phyloP scores from a whole-genome alignment of 1,140 invertebrate species.

The Eubasilissa regina region DNA sequence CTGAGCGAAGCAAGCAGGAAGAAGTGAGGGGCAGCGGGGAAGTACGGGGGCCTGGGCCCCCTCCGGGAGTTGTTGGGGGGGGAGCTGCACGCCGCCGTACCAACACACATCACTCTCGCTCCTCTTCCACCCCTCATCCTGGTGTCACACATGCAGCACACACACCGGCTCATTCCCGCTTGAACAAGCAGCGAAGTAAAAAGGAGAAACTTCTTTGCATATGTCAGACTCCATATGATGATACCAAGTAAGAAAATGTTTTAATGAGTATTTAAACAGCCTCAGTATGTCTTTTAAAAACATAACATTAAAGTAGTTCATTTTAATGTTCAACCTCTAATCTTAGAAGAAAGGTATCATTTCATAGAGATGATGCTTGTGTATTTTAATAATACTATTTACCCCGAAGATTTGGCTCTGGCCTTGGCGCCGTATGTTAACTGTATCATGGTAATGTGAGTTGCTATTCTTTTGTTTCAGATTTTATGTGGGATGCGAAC shows the following conservation, averaged over 20 bases:
- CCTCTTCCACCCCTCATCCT: constrained; percentile 60
- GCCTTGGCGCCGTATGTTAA: background rate
- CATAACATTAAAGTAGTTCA: background rate
- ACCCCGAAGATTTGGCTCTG: background rate
- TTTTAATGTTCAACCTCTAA: background rate
- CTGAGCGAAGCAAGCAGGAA: constrained; percentile 80
- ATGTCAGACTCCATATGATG: constrained; percentile 95
- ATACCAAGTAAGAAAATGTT: constrained; percentile 79
- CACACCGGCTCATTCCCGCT: constrained; percentile 8
- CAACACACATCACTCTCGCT: constrained; percentile 61
- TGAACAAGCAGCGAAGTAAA: constrained; percentile 67
- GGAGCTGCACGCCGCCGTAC: constrained; percentile 59
- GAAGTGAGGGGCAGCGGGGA: constrained; percentile 74
- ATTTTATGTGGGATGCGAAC: constrained; percentile 97
- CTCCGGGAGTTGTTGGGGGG: constrained; percentile 59
- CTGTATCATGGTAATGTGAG: background rate
- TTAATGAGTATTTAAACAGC: background rate
- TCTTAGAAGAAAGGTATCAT: background rate
- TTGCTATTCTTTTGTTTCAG: constrained; percentile 68
- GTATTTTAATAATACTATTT: background rate
- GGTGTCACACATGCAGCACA: constrained; percentile 60
- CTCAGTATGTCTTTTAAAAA: too few relatives aligned
- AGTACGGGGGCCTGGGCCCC: background rate
- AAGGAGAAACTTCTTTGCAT: constrained; percentile 93
- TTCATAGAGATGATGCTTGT: too few relatives aligned